Percentiles rank a stretch among this genome's conserved stretches.
phyloP scores from a whole-genome alignment of 2,888 invertebrate species.

The Bruchidius siliquastri region DNA sequence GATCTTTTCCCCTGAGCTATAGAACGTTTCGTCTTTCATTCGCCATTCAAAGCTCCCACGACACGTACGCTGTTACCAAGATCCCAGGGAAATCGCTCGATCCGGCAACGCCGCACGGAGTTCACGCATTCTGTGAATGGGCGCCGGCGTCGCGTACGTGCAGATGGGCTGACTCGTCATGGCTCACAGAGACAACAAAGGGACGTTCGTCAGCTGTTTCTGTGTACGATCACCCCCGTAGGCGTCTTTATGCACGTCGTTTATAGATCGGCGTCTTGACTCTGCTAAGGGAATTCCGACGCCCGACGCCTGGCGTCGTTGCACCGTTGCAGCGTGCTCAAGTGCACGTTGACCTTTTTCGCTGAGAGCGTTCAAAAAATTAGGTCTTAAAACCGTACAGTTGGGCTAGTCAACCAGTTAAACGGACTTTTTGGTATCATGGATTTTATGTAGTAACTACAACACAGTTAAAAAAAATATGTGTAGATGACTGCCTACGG shows the following conservation, averaged over 20 bases:
- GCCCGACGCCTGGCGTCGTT: background rate
- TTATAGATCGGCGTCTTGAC: background rate
- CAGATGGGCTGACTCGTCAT: slow-evolving; percentile 1
- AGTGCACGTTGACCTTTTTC: background rate
- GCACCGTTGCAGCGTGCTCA: background rate
- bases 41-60: background rate
- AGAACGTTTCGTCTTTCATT: too few species aligned
- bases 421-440: too few species aligned
- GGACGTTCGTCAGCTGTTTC: slow-evolving; percentile 1
- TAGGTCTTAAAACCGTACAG: too few species aligned
- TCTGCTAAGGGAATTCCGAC: background rate
- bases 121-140: slow-evolving; percentile 4
- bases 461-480: too few species aligned
- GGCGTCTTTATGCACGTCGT: background rate
- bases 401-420: too few species aligned
- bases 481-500: too few species aligned
- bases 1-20: too few species aligned
- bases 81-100: background rate
- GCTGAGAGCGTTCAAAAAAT: background rate
- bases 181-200: background rate
- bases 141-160: slow-evolving; percentile 2
- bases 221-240: background rate
- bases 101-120: slow-evolving; percentile 3
- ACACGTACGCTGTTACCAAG: background rate
- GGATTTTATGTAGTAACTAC: too few species aligned